A percentile compares a stretch with the other conserved stretches of the same genome.
phyloP scores from a whole-genome alignment of 2,888 invertebrate genomes.

The Ophonus ardosiacus region DNA sequence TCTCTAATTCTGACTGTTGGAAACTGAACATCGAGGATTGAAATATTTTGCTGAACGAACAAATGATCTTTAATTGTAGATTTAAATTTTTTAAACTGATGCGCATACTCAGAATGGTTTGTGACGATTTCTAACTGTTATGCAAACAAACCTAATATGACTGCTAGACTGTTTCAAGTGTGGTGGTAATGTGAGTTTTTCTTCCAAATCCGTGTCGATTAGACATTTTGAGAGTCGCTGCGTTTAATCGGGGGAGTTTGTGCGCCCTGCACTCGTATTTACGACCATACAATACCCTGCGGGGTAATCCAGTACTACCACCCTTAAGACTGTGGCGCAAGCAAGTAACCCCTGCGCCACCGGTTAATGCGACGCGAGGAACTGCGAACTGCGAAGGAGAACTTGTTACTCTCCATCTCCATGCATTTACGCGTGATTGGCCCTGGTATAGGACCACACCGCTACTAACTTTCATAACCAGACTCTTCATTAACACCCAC shows the following conservation, averaged over 20 bases:
- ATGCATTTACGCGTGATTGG: slow-evolving; percentile 55
- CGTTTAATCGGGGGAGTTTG: slow-evolving; percentile 4
- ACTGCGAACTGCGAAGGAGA: no score
- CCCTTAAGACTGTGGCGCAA: slow-evolving; percentile 18
- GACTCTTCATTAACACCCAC: not conserved
- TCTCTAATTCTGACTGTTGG: no score
- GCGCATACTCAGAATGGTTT: no score
- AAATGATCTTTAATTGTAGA: no score
- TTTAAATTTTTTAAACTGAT: no score
- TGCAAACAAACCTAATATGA: no score
- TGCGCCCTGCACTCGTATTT: slow-evolving; percentile 62
- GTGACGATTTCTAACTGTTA: no score
- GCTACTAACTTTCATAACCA: not conserved
- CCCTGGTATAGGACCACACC: not conserved
- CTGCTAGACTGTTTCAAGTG: not conserved
- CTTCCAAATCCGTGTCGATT: not conserved
- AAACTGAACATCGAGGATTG: no score
- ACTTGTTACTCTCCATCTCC: slow-evolving; percentile 45
- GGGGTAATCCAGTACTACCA: slow-evolving; percentile 62
- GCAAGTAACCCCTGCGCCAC: not conserved
- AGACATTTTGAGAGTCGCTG: slow-evolving; percentile 5
- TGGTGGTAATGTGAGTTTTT: not conserved
- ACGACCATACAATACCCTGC: slow-evolving; percentile 65
- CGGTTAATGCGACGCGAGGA: slow-evolving; percentile 39
- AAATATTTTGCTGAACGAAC: no score